Conservation (phyloP, 92 coral and sea anemone genomes). For the Epizoanthus ramosus region DNA sequence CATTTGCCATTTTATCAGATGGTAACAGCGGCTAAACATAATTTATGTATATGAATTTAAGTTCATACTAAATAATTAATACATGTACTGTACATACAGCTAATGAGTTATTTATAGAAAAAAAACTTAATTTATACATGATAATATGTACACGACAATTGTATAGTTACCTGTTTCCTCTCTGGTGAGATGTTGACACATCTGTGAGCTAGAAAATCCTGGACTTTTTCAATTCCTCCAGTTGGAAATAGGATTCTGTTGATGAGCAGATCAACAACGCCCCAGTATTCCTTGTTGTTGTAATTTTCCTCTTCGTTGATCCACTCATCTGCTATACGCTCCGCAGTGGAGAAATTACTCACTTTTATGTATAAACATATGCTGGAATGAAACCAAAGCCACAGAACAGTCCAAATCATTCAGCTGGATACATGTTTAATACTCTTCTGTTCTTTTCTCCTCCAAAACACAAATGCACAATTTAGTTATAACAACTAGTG, state of each 20-base stretch:
- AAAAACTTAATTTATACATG: too few species aligned
- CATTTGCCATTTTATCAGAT: neutral
- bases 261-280: slow-evolving; percentile 19
- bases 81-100: neutral
- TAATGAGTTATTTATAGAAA: neutral
- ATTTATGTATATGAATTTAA: too few species aligned
- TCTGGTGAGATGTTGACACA: slow-evolving; percentile 12
- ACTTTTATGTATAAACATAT: slow-evolving; percentile 3
- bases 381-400: slow-evolving; percentile 2
- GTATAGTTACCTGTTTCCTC: slow-evolving; percentile 15
- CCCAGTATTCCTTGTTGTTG: neutral
- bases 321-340: slow-evolving; percentile 19
- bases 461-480: too few species aligned
- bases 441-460: too few species aligned
- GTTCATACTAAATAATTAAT: too few species aligned
- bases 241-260: slow-evolving; percentile 14
- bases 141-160: neutral
- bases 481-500: too few species aligned
- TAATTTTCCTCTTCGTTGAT: neutral
- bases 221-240: slow-evolving; percentile 15
- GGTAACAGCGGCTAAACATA: too few species aligned
- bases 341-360: slow-evolving; percentile 4
- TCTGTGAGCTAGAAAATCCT: slow-evolving; percentile 4
- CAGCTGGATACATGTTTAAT: too few species aligned
- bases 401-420: neutral